These are phyloP conservation scores for Drosophila kambysellisi DNA, from an alignment of 2,888 invertebrate genomes.

Conservation along the genomic window DNA sequence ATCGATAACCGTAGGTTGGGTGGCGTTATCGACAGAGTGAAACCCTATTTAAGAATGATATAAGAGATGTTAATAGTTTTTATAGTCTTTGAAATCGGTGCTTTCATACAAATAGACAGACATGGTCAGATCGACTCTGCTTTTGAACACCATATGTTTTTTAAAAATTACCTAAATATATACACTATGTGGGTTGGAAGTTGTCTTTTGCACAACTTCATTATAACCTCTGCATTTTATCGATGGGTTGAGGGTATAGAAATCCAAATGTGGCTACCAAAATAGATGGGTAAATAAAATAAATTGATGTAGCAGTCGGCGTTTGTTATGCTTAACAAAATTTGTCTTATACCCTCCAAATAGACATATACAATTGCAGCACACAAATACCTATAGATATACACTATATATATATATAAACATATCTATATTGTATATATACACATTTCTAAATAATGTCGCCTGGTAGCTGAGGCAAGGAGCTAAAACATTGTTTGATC, in stretches of 20 bases:
- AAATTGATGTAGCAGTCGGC: constrained; percentile 60
- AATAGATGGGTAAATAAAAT: constrained; percentile 68
- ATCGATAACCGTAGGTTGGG: background rate
- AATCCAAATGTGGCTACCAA: constrained; percentile 40
- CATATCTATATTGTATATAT: constrained; percentile 4
- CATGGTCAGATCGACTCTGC: background rate
- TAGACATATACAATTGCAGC: constrained; percentile 20
- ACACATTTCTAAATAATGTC: constrained; percentile 54
- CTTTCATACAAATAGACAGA: background rate
- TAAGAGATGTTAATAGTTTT: background rate
- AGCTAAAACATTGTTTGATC: constrained; percentile 74
- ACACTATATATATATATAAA: background rate
- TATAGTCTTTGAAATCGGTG: background rate
- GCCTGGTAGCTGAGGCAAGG: constrained; percentile 47
- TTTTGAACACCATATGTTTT: background rate
- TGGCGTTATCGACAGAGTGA: background rate
- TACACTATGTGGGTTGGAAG: background rate
- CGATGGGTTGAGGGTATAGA: background rate
- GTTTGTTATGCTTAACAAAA: constrained; percentile 54
- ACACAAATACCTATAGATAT: constrained; percentile 14
- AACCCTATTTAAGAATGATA: background rate
- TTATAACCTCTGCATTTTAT: background rate
- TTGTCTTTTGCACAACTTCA: background rate
- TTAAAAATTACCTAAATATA: background rate
- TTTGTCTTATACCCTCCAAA: constrained; percentile 39